A percentile compares a stretch with the other conserved stretches of the same genome.
Evolutionary conservation across 2,797 vertebrate genomes (phyloP).

Genomic region (Neopelma chrysocephalum): DNA sequence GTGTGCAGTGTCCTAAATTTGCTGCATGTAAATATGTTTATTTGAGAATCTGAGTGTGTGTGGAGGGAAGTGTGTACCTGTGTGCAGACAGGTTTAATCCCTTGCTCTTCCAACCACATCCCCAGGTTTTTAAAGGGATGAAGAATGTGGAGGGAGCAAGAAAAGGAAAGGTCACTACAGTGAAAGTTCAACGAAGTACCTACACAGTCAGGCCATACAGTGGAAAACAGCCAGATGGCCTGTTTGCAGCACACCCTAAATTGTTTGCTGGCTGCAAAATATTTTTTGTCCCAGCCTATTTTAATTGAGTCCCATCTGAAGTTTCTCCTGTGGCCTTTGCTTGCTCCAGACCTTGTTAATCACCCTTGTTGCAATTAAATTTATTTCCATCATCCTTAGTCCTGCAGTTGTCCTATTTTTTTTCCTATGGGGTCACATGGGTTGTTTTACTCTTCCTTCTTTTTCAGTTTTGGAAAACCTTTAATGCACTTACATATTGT

Average conservation of each 20-base stretch:
- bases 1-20: slow-evolving; percentile 11
- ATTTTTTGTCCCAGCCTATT: slow-evolving; percentile 21
- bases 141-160: background rate
- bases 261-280: slow-evolving; percentile 25
- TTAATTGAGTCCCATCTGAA: slow-evolving; percentile 29
- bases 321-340: slow-evolving; percentile 25
- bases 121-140: background rate
- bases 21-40: slow-evolving; percentile 25
- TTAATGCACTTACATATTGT: background rate
- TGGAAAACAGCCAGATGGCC: slow-evolving; percentile 6
- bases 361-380: slow-evolving; percentile 10
- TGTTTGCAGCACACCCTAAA: background rate
- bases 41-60: slow-evolving; percentile 2
- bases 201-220: background rate
- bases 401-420: background rate
- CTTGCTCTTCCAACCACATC: background rate
- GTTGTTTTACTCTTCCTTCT: background rate
- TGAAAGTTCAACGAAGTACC: slow-evolving; percentile 13
- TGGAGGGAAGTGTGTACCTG: background rate
- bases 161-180: background rate
- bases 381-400: slow-evolving; percentile 18
- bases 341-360: slow-evolving; percentile 20
- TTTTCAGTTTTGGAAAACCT: background rate
- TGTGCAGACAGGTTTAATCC: slow-evolving; percentile 10
- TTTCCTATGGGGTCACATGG: background rate